phyloP scores from a whole-genome alignment of 1,140 invertebrate species.

The Platyura marginata region DNA sequence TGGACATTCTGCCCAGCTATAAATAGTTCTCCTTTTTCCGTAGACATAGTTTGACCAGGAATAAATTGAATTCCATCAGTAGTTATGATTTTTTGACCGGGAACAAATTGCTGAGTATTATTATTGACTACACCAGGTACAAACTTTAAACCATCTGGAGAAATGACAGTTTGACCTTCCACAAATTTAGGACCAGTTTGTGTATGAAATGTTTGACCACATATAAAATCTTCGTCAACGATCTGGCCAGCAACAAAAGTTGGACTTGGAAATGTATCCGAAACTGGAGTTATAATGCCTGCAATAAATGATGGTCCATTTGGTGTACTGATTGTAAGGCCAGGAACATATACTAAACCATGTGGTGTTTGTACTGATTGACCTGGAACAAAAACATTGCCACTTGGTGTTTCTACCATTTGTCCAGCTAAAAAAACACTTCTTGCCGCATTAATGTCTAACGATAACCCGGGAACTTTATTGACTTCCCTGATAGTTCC shows the following conservation, averaged over 20 bases:
- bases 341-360: conserved; percentile 48
- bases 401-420: conserved; percentile 43
- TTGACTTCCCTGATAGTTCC: conserved; percentile 32
- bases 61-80: conserved; percentile 36
- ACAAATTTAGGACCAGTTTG: conserved; percentile 37
- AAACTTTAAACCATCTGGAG: conserved; percentile 43
- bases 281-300: conserved; percentile 38
- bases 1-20: conserved; percentile 44
- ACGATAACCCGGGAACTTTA: conserved; percentile 27
- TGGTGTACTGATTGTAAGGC: conserved; percentile 46
- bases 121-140: conserved; percentile 35
- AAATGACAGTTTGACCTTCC: conserved; percentile 43
- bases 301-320: conserved; percentile 44
- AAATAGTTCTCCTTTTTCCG: conserved; percentile 34
- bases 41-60: conserved; percentile 37
- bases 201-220: conserved; percentile 41
- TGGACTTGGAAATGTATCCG: conserved; percentile 35
- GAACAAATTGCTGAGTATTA: conserved; percentile 30
- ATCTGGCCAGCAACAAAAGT: conserved; percentile 48
- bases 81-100: conserved; percentile 48
- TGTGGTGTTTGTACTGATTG: conserved; percentile 48
- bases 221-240: conserved; percentile 41
- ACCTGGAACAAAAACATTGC: conserved; percentile 50
- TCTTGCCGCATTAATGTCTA: not conserved
- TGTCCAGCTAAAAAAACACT: conserved; percentile 48